Conservation (phyloP, 2,797 vertebrate species). For the Rhinatrema bivittatum region DNA sequence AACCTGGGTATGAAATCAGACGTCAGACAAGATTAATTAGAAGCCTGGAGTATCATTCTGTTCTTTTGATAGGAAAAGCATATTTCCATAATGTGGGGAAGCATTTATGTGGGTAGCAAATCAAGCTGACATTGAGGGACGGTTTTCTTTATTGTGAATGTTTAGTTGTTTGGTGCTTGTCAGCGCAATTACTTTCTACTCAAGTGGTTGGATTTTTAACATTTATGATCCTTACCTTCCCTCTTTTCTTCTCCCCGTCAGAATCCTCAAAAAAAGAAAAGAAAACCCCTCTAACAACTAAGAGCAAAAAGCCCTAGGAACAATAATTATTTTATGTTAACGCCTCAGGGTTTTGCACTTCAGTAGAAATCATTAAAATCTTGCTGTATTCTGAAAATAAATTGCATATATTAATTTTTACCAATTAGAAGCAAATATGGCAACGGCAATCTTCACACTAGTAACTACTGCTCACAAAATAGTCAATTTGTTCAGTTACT, state of each 20-base stretch:
- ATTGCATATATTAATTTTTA: conserved; percentile 55
- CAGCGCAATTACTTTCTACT: conserved; percentile 63
- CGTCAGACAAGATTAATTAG: conserved; percentile 85
- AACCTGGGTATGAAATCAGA: conserved; percentile 79
- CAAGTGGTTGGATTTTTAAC: conserved; percentile 68
- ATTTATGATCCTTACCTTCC: conserved; percentile 81
- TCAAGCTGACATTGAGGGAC: conserved; percentile 59
- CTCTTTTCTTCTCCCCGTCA: no score
- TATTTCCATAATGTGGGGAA: conserved; percentile 67
- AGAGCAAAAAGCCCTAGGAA: conserved; percentile 79
- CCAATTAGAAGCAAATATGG: conserved; percentile 41
- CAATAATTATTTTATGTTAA: conserved; percentile 86
- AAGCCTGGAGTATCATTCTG: conserved; percentile 58
- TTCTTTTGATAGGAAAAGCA: conserved; percentile 53
- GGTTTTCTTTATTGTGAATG: conserved; percentile 54
- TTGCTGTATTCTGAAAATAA: conserved; percentile 52
- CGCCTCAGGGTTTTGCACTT: conserved; percentile 50
- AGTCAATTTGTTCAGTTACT: conserved; percentile 31
- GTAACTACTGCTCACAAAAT: conserved; percentile 58
- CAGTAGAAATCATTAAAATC: conserved; percentile 52
- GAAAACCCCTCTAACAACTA: no score
- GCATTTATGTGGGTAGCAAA: conserved; percentile 49
- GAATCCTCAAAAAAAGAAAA: no score
- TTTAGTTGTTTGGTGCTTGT: conserved; percentile 56
- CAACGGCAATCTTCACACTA: conserved; percentile 31